These are phyloP conservation scores for Proales similis DNA, from an alignment of 1,140 invertebrate species.

Conservation along the genomic window DNA sequence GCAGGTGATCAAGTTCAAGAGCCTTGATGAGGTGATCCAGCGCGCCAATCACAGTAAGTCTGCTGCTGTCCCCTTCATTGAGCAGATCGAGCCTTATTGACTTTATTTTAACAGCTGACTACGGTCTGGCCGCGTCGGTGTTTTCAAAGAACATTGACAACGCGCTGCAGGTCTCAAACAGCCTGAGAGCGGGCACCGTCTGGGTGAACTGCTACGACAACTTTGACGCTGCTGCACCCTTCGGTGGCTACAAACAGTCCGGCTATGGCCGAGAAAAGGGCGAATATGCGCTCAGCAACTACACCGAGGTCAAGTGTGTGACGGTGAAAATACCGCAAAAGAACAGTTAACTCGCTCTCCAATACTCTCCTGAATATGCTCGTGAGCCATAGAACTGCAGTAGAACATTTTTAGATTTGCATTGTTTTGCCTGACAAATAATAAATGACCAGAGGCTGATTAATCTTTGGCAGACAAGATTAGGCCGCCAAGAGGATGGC, in stretches of 20 bases:
- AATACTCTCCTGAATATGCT: too few species aligned
- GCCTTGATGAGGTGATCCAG: constrained; percentile 70
- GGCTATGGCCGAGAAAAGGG: constrained; percentile 72
- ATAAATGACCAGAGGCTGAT: too few species aligned
- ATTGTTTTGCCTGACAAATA: too few species aligned
- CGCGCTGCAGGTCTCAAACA: constrained; percentile 46
- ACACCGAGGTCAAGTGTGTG: constrained; percentile 33
- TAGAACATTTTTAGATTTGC: too few species aligned
- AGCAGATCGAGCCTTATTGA: background rate
- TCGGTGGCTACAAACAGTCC: constrained; percentile 77
- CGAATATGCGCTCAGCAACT: constrained; percentile 26
- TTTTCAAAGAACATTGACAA: constrained; percentile 79
- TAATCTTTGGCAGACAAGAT: too few species aligned
- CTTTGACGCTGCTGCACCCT: constrained; percentile 67
- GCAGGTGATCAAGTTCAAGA: constrained; percentile 80
- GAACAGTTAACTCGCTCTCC: constrained; percentile 38
- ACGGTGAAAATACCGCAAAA: constrained; percentile 35
- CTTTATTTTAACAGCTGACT: constrained; percentile 48
- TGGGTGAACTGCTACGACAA: constrained; percentile 76
- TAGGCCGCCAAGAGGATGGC: too few species aligned
- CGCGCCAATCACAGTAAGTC: constrained; percentile 65
- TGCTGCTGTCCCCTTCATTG: background rate
- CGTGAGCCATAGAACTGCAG: too few species aligned
- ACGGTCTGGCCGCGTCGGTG: constrained; percentile 82
- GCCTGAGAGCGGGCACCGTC: constrained; percentile 42